A percentile compares a stretch with the other conserved stretches of the same genome.
Conservation (phyloP, 2,797 vertebrate genomes). For the Betta splendens region DNA sequence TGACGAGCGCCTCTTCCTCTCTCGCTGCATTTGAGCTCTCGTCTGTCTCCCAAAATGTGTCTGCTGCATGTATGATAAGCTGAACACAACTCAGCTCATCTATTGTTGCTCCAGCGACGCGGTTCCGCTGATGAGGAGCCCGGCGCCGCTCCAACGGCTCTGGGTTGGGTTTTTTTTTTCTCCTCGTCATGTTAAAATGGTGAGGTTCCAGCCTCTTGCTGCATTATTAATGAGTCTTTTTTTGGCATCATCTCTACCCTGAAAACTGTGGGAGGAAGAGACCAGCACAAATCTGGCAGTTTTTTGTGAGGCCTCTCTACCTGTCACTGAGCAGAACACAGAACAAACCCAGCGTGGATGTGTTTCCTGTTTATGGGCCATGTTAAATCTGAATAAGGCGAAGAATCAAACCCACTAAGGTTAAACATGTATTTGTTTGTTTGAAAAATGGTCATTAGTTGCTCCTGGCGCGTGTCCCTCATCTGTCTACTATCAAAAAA, state of each 20-base stretch:
- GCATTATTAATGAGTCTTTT: slow-evolving; percentile 82
- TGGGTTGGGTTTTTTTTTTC: slow-evolving; percentile 44
- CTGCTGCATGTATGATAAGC: slow-evolving; percentile 25
- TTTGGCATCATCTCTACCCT: slow-evolving; percentile 69
- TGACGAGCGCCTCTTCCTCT: slow-evolving; percentile 35
- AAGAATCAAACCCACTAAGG: slow-evolving; percentile 38
- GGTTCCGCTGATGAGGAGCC: slow-evolving; percentile 40
- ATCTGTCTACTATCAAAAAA: too few species aligned
- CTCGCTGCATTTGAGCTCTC: slow-evolving; percentile 37
- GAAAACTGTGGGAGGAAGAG: slow-evolving; percentile 56
- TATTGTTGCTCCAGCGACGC: slow-evolving; percentile 14
- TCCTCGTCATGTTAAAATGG: slow-evolving; percentile 65
- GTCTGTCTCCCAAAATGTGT: slow-evolving; percentile 16
- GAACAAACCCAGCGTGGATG: slow-evolving; percentile 5
- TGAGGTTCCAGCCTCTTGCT: slow-evolving; percentile 72
- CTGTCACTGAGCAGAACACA: slow-evolving; percentile 26
- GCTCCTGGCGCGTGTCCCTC: too few species aligned
- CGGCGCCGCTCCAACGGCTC: slow-evolving; percentile 50
- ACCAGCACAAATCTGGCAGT: slow-evolving; percentile 46
- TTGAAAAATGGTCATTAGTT: neutral
- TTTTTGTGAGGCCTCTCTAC: slow-evolving; percentile 39
- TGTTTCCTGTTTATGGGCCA: slow-evolving; percentile 4
- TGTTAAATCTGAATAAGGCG: slow-evolving; percentile 21
- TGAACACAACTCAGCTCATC: slow-evolving; percentile 14
- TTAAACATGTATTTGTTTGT: neutral